Base-by-base conservation (phyloP, 2,797 vertebrate species). In the Meda fulgida region DNA sequence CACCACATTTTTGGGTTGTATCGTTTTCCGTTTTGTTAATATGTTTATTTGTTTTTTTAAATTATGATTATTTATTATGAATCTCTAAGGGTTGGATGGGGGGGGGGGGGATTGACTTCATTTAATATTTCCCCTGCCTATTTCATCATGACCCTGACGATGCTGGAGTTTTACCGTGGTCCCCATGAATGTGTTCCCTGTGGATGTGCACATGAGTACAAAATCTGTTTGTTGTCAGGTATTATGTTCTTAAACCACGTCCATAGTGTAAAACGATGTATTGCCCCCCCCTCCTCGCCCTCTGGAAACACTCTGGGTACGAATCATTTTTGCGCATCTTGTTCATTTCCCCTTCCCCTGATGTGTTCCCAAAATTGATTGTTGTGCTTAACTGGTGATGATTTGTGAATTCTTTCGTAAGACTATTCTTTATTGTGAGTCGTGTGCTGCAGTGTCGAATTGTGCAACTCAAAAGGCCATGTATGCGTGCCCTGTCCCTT, bases 381-480 rank as follows among this genome's bases (percentile, higher is more conserved):
- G 88, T 89, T 92, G 86, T 85, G 89, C 90, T 86, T 88, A 84
- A 83, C 70, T 69, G 70, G 88, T 86, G 80, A 85, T 85, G 87
- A 79, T 36, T 71, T 65, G 88, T 77, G 89, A 89, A 72, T 83
- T 77, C 31, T 85, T 67, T 87, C 71, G 88, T 85, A 78, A 87
- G 83, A 81, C 70, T 79, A 80, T 79, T 65, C 70, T 75, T 79
- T 78, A 87, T 83, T 70, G 84, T 81, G 86, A 84, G 78, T 83
- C 73, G 75, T 85, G 80, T 72, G 77, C 79, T 66, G 67, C 83
- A 46, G 46, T 79, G 79, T 85, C 80, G 70, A 83, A 70, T 80
- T 77, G 84, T 53, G 77, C 38, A 55, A 82, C 78, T 80, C 79
- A 67, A 87, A 83, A 89, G 86, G 79, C 82, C 87, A 78, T 40